These are phyloP conservation scores for Scotopteryx bipunctaria DNA, from an alignment of 2,888 invertebrate species.

Conservation along the genomic window DNA sequence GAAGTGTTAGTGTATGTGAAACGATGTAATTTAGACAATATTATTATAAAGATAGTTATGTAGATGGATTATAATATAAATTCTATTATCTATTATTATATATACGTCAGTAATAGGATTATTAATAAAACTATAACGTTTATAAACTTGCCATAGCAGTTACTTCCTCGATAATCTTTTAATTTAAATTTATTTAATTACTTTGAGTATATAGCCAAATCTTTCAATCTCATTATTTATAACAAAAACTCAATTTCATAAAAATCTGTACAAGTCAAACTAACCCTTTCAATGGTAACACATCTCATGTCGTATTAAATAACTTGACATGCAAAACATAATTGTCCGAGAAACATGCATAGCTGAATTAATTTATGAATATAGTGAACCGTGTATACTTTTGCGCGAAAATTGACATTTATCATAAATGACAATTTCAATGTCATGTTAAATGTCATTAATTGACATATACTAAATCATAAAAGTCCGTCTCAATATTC, in stretches of 20 bases:
- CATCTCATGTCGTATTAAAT: too few relatives aligned
- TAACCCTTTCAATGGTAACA: background rate
- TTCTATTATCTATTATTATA: conserved; percentile 20
- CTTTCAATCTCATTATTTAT: background rate
- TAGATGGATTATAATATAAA: conserved; percentile 40
- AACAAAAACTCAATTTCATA: background rate
- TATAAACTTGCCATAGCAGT: conserved; percentile 6
- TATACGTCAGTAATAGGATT: conserved; percentile 16
- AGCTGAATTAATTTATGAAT: too few relatives aligned
- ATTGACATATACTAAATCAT: too few relatives aligned
- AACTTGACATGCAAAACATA: too few relatives aligned
- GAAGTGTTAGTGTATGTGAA: conserved; percentile 50
- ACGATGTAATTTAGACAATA: conserved; percentile 77
- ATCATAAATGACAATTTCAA: too few relatives aligned
- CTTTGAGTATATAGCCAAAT: background rate
- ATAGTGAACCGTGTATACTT: conserved; percentile 31
- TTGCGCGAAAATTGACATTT: conserved; percentile 24
- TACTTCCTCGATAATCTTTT: background rate
- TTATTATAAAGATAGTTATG: conserved; percentile 52
- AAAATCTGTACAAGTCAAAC: background rate
- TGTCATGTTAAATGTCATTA: too few relatives aligned
- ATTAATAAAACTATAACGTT: conserved; percentile 6
- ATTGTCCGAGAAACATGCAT: too few relatives aligned
- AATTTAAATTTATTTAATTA: background rate
- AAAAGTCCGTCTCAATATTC: conserved; percentile 60